Evolutionary conservation across 2,113 vertebrate species (phyloP).

Genomic region (Bagarius yarrelli): DNA sequence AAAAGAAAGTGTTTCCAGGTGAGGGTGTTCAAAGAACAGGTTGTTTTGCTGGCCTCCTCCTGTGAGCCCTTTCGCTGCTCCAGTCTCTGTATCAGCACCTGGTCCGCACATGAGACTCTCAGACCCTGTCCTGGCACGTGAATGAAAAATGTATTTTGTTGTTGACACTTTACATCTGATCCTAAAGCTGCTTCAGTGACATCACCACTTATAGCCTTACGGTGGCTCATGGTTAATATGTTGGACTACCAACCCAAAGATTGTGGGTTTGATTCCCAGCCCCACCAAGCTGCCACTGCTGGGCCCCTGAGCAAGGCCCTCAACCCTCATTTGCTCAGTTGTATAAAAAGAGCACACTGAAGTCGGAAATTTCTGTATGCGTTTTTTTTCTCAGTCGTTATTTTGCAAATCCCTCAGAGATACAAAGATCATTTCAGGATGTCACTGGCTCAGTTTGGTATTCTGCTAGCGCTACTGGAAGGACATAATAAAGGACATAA

Average conservation of each 20-base stretch:
- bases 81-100: constrained; percentile 24
- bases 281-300: too few species aligned
- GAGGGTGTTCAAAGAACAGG: constrained; percentile 44
- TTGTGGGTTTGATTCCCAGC: too few species aligned
- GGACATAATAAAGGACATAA: too few species aligned
- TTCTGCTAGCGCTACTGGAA: too few species aligned
- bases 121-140: neutral
- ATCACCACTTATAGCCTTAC: neutral
- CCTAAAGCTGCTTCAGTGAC: neutral
- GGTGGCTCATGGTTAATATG: neutral
- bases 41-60: constrained; percentile 42
- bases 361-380: neutral
- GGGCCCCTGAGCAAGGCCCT: too few species aligned
- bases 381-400: too few species aligned
- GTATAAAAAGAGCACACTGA: neutral
- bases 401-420: too few species aligned
- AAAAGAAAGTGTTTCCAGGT: constrained; percentile 66
- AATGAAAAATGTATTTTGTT: neutral
- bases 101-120: constrained; percentile 35
- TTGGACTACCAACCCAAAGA: too few species aligned
- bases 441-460: too few species aligned
- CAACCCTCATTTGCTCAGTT: too few species aligned
- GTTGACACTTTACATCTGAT: neutral
- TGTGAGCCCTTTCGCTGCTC: neutral
- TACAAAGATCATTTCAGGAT: too few species aligned